Base-by-base conservation (phyloP, 2,888 invertebrate genomes). In the Branchipolynoe longqiensis region DNA sequence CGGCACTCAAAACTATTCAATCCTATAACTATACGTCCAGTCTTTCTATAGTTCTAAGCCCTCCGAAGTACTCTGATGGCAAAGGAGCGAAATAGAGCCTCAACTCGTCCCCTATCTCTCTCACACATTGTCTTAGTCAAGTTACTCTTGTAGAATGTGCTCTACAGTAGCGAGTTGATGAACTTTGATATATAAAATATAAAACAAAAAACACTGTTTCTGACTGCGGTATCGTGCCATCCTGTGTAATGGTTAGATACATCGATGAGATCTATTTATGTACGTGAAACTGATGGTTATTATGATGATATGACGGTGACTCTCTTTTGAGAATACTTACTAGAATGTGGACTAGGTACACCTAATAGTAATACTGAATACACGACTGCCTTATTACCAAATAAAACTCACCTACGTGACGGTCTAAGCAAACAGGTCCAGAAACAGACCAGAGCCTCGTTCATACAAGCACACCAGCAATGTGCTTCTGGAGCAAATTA, bases 261-360 rank as follows among this genome's bases (percentile, higher is more conserved):
- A 69, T 1, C 38, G 48, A 58, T 58, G 4, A 38, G 18, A 69
- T 25, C 69, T 69, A 69, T 69, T 69, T 69, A 69, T 69, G 36
- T 69, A 36, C 36, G 4, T 36, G 69, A 69, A 18, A n/a, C n/a
- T n/a, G n/a, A n/a, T n/a, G n/a, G n/a, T n/a, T n/a, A n/a, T n/a
- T n/a, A n/a, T n/a, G n/a, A n/a, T n/a, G n/a, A n/a, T n/a, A n/a
- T n/a, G n/a, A 18, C 6, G 38, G 33, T 69, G 18, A 33, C 36
- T 36, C 69, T 69, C 69, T 69, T 69, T 69, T 69, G 69, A 69
- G 69, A n/a, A n/a, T n/a, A n/a, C n/a, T n/a, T n/a, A n/a, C n/a
- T n/a, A 14, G 69, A 28, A 28, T 48, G 58, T 22, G 69, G 36
- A 69, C 12, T 69, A 38, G 38, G 38, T 69, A 69, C 38, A 69